Conservation (phyloP, 2,113 vertebrate species). For the Phocoena phocoena region DNA sequence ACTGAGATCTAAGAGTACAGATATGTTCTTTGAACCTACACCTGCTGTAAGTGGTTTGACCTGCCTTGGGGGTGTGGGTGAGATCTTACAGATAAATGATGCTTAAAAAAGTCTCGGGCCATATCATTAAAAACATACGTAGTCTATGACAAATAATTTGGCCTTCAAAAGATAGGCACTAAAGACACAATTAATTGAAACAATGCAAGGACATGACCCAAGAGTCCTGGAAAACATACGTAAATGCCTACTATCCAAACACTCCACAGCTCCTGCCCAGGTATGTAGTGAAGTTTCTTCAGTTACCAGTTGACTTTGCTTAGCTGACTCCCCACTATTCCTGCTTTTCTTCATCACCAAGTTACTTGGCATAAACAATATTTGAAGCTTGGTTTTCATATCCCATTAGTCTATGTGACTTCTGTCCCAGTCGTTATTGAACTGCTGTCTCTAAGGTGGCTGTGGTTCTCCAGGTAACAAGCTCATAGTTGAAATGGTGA, state of each 20-base stretch:
- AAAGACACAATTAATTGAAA: neutral
- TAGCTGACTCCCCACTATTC: neutral
- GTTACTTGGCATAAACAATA: neutral
- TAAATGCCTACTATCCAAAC: too few relatives aligned
- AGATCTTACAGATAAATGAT: neutral
- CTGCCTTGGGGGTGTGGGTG: neutral
- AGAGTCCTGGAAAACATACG: neutral
- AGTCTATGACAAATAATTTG: neutral
- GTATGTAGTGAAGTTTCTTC: neutral
- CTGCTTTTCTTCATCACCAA: neutral
- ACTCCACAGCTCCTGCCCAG: accelerated
- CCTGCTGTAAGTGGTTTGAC: neutral
- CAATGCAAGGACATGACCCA: neutral
- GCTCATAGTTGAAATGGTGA: neutral
- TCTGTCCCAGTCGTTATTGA: neutral
- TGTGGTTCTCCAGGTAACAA: neutral
- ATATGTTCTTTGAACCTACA: neutral
- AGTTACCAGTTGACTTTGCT: neutral
- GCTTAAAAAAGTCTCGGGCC: neutral
- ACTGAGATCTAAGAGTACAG: neutral
- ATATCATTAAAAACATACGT: neutral
- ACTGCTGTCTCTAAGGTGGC: too few relatives aligned
- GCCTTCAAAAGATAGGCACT: neutral
- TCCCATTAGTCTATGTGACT: neutral
- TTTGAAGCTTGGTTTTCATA: neutral